Evolutionary conservation across 2,888 invertebrate species (phyloP).

Genomic region (Campaea margaritaria): DNA sequence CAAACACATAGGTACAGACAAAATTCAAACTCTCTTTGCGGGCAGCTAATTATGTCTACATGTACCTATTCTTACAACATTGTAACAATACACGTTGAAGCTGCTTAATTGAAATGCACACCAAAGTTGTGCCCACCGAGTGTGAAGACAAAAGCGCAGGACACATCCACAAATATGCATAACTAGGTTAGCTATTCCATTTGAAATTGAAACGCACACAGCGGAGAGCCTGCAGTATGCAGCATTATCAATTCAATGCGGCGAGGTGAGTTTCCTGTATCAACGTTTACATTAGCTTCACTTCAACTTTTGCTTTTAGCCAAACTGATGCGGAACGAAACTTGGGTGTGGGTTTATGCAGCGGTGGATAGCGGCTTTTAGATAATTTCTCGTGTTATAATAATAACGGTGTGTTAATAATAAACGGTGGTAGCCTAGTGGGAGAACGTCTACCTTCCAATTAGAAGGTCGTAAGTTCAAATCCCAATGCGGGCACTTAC

Average conservation of each 20-base stretch:
- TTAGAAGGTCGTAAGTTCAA: too few species aligned
- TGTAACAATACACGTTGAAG: too few species aligned
- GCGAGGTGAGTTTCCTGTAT: conserved; percentile 59
- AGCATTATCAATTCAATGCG: conserved; percentile 63
- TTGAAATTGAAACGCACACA: conserved; percentile 39
- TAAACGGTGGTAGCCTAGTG: too few species aligned
- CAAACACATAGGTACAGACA: too few species aligned
- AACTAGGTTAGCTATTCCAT: conserved; percentile 13
- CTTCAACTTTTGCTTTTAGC: conserved; percentile 61
- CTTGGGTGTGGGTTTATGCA: conserved; percentile 18
- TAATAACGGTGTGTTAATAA: too few species aligned
- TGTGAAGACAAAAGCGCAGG: conserved; percentile 7
- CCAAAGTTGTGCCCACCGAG: background rate
- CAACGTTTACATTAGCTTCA: conserved; percentile 62
- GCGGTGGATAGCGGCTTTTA: conserved; percentile 1
- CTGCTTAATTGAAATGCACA: too few species aligned
- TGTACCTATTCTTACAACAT: too few species aligned
- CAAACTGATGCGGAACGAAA: conserved; percentile 15
- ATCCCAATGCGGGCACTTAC: too few species aligned
- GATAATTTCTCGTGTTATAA: too few species aligned
- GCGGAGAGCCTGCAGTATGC: conserved; percentile 36
- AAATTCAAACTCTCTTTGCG: too few species aligned
- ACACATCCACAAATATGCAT: conserved; percentile 16
- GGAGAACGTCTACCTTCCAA: too few species aligned
- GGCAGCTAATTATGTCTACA: too few species aligned